Evolutionary conservation across 2,888 invertebrate genomes (phyloP).

Genomic region (Tenthredo notha): DNA sequence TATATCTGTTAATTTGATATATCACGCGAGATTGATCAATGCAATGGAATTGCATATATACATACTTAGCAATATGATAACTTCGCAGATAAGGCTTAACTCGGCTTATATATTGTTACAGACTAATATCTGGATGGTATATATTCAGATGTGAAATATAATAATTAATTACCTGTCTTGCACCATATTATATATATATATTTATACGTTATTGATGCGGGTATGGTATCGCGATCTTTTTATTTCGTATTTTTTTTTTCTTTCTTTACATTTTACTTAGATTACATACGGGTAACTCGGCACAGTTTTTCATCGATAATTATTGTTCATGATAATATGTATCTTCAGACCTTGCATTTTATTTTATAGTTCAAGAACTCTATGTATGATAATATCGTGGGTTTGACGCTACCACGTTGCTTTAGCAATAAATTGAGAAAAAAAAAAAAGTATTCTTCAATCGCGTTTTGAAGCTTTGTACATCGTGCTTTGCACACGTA

Average conservation of each 20-base stretch:
- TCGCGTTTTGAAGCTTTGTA: conserved; percentile 3
- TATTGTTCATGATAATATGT: neutral
- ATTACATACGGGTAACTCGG: conserved; percentile 3
- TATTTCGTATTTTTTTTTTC: neutral
- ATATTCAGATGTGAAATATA: neutral
- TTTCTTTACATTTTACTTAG: neutral
- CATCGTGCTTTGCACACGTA: neutral
- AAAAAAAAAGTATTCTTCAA: neutral
- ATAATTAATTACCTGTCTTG: neutral
- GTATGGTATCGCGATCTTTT: neutral
- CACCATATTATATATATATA: neutral
- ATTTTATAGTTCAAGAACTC: neutral
- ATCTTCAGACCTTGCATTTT: neutral
- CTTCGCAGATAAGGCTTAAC: neutral
- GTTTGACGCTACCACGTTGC: neutral
- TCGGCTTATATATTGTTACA: neutral
- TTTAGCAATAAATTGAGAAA: neutral
- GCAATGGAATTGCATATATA: neutral
- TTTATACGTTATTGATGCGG: neutral
- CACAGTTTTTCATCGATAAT: neutral
- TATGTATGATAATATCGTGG: neutral
- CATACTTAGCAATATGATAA: neutral
- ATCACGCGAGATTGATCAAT: neutral
- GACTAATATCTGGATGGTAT: neutral
- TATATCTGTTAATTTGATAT: too few relatives aligned